These are phyloP conservation scores for Notodonta dromedarius DNA, from an alignment of 2,888 invertebrate species.

Conservation along the genomic window DNA sequence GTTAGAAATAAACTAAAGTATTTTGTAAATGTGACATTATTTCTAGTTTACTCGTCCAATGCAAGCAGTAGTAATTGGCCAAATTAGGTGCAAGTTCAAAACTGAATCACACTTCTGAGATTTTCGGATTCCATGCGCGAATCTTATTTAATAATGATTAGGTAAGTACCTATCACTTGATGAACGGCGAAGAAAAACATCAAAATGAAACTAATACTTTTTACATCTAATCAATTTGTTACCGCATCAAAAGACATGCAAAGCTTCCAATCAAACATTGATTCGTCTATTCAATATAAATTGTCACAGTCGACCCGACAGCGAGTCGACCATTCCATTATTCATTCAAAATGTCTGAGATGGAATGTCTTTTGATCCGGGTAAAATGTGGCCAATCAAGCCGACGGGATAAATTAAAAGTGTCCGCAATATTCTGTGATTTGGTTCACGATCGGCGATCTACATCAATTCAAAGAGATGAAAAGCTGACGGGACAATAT, in stretches of 20 bases:
- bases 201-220: too few relatives aligned
- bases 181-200: too few relatives aligned
- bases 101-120: too few relatives aligned
- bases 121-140: too few relatives aligned
- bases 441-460: background rate
- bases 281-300: background rate
- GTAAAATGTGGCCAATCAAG: background rate
- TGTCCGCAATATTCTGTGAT: background rate
- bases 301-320: background rate
- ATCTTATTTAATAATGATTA: too few relatives aligned
- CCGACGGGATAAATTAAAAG: background rate
- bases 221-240: too few relatives aligned
- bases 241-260: background rate
- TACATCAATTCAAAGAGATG: background rate
- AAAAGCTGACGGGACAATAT: background rate
- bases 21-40: too few relatives aligned
- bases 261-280: background rate
- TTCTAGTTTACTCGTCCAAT: too few relatives aligned
- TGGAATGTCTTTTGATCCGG: background rate
- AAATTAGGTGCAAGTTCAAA: too few relatives aligned
- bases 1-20: too few relatives aligned
- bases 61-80: too few relatives aligned
- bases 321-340: background rate
- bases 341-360: conserved; percentile 1
- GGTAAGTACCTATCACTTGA: too few relatives aligned